Base-by-base conservation (phyloP, 2,888 invertebrate genomes). In the Drosophila merina region DNA sequence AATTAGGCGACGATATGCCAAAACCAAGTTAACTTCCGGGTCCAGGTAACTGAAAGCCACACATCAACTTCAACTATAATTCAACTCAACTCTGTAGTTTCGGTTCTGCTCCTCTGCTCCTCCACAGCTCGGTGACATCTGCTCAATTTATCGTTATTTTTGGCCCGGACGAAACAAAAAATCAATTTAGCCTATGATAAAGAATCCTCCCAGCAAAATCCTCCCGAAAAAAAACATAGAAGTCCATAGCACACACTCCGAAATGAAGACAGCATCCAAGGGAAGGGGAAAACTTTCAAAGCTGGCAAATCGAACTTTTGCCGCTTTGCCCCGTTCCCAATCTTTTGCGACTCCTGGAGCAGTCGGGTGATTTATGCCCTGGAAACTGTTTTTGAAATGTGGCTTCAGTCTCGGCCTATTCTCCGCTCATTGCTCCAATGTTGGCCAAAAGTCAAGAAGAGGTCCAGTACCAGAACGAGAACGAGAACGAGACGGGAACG, bases 131-230 rank as follows among this genome's bases (percentile, higher is more conserved):
- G 77, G 72, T 88, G 83, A 88, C 83, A 84, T 84, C 86, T 84
- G 80, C 84, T 83, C 83, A 88, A 84, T 84, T 84, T 84, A 84
- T 84, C 88, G 83, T 88, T 88, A 75, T 84, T 86, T 88, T 57
- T 67, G 72, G 72, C 28, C 54, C 42, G 49, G 50, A 6, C 36
- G 50, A 70, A 64, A 74, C 67, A 86, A 83, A 86, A 88, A 84
- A 84, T 84, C 83, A 86, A 84, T 84, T 84, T 86, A 67, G 74
- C 76, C 88, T 73, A 79, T 86, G 88, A 84, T 77, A 86, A 80
- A 64, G 63, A 64, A 64, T 14, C 14, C 14, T 14, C 14, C 63
- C 63, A 67, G 52, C 57, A 77, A 66, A 67, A 60, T 49, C 63
- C 26, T 60, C 56, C 40, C 63, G 26, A 55, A 66, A 42, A 42